phyloP scores from a whole-genome alignment of 2,113 vertebrate species.

The Rissa tridactyla region DNA sequence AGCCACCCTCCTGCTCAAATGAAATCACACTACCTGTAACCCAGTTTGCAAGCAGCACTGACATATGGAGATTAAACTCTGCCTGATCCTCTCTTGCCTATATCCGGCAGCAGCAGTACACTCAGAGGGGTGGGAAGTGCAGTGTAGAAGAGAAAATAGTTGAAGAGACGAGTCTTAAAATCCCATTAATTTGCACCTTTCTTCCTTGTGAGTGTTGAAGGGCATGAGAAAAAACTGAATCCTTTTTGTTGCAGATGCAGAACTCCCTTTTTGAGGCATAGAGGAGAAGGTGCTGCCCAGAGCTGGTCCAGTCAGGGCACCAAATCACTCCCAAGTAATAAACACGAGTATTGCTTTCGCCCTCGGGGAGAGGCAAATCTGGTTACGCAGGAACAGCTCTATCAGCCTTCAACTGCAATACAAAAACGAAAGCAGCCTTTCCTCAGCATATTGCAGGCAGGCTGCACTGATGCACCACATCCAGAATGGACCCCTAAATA shows the following conservation, averaged over 20 bases:
- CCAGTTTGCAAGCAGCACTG: slow-evolving; percentile 5
- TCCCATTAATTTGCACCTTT: background rate
- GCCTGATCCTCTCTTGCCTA: background rate
- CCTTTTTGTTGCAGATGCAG: background rate
- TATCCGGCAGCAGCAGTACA: background rate
- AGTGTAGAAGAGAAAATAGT: background rate
- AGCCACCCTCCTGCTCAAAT: slow-evolving; percentile 11
- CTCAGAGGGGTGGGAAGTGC: background rate
- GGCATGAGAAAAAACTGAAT: background rate
- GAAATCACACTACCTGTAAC: slow-evolving; percentile 40
- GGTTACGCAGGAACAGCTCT: background rate
- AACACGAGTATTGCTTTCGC: background rate
- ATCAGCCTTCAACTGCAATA: background rate
- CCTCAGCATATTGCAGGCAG: background rate
- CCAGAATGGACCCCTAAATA: background rate
- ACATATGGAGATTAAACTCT: slow-evolving; percentile 35
- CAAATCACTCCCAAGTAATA: background rate
- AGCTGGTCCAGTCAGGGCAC: background rate
- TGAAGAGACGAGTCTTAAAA: background rate
- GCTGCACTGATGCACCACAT: background rate
- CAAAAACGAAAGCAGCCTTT: background rate
- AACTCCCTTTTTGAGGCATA: background rate
- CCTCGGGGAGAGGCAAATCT: background rate
- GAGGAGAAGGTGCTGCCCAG: background rate
- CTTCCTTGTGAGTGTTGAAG: background rate